phyloP scores from a whole-genome alignment of 2,797 vertebrate species.

The Capromys pilorides region DNA sequence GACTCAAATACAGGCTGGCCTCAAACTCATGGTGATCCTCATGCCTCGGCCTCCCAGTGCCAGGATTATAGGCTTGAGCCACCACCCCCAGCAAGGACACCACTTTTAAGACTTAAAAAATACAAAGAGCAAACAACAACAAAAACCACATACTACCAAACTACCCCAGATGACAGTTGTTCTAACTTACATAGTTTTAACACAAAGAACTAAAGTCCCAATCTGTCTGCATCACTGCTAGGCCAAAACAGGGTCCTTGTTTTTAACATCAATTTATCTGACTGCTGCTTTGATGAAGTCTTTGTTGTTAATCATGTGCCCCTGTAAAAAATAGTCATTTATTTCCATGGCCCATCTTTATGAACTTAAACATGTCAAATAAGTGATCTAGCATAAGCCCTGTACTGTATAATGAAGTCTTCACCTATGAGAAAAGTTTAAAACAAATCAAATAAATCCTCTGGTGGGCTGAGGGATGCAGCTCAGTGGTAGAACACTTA shows the following conservation, averaged over 20 bases:
- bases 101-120: background rate
- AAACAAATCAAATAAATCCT: background rate
- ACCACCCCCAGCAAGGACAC: background rate
- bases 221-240: background rate
- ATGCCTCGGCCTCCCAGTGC: background rate
- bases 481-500: background rate
- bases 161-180: background rate
- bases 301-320: background rate
- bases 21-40: background rate
- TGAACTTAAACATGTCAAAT: background rate
- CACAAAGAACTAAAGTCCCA: background rate
- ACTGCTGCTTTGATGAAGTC: background rate
- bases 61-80: background rate
- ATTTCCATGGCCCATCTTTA: background rate
- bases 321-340: background rate
- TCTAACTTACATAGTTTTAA: background rate
- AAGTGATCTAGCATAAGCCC: background rate
- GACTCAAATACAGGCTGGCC: background rate
- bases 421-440: background rate
- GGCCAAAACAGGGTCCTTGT: background rate
- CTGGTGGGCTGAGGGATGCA: background rate
- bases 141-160: background rate
- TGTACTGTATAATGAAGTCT: background rate
- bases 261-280: background rate
- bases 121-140: background rate